Evolutionary conservation across 2,888 invertebrate species (phyloP), one percentile per base, ranked within the genome.

Genomic region (Cerastis leucographa): DNA sequence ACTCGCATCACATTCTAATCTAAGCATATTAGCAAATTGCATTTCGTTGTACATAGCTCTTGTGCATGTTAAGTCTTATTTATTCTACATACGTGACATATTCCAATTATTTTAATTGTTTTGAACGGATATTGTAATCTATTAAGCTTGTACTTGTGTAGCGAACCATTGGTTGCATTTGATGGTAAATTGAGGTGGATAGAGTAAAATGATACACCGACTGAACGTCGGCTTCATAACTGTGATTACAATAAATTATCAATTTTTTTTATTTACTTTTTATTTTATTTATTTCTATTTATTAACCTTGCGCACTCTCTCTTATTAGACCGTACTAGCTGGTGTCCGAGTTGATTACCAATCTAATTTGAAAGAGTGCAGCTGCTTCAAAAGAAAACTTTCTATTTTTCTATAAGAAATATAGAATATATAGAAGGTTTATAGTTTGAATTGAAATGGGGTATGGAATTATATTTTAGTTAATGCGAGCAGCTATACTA

Each of bases 181-280:
- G 81, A 84, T 87, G 80, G 81, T 87, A 90, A 90, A 77, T 87
- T 87, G 81, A 88, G 84, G 86, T 89, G 88, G 84, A 84, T 85
- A 85, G 85, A 85, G 65, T 82, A 71, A 84, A 87, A 86, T 89
- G 88, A 86, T 84, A 86, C 74, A 82, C 88, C 88, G 87, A 87
- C 87, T 79, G 71, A 76, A 80, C 83, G 89, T 89, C 89, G 90
- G 89, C 65, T 44, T 83, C 81, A 87, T 89, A 94, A 93, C 96
- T 95, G 96, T 96, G 96, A 96, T 96, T 94, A 89, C 85, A 95
- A 95, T 95, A 95, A 96, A 95, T 92, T 93, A 93, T 94, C 88
- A 90, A 91, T 91, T 93, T 89, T 89, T n/a, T 86, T 87, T 87
- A 35, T 42, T 64, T 85, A 85, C 42, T 79, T 79, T 82, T 87